phyloP scores from a whole-genome alignment of 2,797 vertebrate species.

The Enteromius thamalakanensis region DNA sequence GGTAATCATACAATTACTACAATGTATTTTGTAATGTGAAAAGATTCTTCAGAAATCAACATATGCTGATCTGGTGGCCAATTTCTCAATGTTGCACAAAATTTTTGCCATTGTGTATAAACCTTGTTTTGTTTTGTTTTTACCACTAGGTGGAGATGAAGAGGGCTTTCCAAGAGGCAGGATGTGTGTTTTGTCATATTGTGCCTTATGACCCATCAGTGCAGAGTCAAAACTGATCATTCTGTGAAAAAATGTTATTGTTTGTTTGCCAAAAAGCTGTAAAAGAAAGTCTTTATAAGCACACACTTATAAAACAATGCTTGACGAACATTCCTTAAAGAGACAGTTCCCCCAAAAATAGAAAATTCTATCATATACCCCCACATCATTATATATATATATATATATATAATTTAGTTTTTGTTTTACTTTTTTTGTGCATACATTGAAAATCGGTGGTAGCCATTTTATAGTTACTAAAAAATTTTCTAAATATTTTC shows the following conservation, averaged over 20 bases:
- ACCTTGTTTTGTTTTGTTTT: constrained; percentile 44
- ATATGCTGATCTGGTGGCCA: background rate
- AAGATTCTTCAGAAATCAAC: background rate
- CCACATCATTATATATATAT: too few relatives aligned
- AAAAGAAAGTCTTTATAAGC: too few relatives aligned
- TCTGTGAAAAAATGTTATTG: background rate
- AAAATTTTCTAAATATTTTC: background rate
- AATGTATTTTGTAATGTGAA: background rate
- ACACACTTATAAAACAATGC: background rate
- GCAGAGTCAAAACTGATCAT: background rate
- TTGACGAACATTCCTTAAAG: background rate
- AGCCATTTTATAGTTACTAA: background rate
- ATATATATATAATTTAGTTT: background rate
- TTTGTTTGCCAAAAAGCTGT: constrained; percentile 4
- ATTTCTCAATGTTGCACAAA: background rate
- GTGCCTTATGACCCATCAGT: constrained; percentile 72
- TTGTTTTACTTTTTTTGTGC: background rate
- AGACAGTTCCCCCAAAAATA: background rate
- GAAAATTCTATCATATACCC: background rate
- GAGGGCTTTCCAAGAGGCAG: constrained; percentile 82
- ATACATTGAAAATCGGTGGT: background rate
- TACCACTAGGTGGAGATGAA: constrained; percentile 81
- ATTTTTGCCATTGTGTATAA: background rate
- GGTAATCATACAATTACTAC: background rate
- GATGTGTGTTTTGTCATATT: constrained; percentile 82